These are phyloP conservation scores for Aphodius granarius DNA, from an alignment of 2,888 invertebrate species.

Conservation along the genomic window DNA sequence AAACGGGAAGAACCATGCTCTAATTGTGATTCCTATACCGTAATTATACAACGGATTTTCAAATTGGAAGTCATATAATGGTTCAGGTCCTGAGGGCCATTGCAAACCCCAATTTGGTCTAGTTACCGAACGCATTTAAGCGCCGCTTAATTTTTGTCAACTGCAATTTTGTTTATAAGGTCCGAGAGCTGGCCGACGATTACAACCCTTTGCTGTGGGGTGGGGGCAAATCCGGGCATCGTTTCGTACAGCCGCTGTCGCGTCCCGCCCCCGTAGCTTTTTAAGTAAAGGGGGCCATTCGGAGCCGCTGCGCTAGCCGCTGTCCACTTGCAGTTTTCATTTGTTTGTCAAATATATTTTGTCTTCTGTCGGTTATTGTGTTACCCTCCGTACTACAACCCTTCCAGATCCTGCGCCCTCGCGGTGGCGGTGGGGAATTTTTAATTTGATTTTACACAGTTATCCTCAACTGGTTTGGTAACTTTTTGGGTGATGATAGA, in stretches of 20 bases:
- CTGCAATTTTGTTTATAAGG: slow-evolving; percentile 52
- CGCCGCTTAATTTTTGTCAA: slow-evolving; percentile 53
- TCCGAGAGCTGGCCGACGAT: slow-evolving; percentile 29
- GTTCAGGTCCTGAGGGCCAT: slow-evolving; percentile 42
- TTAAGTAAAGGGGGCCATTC: slow-evolving; percentile 17
- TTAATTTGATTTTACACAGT: slow-evolving; percentile 7
- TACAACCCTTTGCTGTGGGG: slow-evolving; percentile 21
- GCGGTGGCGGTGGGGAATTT: slow-evolving; percentile 3
- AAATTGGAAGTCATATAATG: slow-evolving; percentile 52
- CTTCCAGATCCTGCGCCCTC: background rate
- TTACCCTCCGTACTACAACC: background rate
- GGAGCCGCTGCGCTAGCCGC: slow-evolving; percentile 22
- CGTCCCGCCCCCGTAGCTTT: slow-evolving; percentile 6
- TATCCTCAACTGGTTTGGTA: slow-evolving; percentile 4
- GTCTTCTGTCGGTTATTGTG: slow-evolving; percentile 9
- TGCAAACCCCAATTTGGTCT: slow-evolving; percentile 49
- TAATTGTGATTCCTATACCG: slow-evolving; percentile 38
- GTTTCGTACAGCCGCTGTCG: slow-evolving; percentile 32
- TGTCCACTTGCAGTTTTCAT: slow-evolving; percentile 25
- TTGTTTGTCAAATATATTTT: slow-evolving; percentile 16
- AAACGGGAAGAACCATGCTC: slow-evolving; percentile 32
- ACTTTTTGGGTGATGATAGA: background rate
- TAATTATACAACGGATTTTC: slow-evolving; percentile 48
- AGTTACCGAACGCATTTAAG: slow-evolving; percentile 49
- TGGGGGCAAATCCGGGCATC: slow-evolving; percentile 23